A percentile compares a stretch with the other conserved stretches of the same genome.
phyloP scores from a whole-genome alignment of 2,888 invertebrate genomes.

The Latrodectus elegans region DNA sequence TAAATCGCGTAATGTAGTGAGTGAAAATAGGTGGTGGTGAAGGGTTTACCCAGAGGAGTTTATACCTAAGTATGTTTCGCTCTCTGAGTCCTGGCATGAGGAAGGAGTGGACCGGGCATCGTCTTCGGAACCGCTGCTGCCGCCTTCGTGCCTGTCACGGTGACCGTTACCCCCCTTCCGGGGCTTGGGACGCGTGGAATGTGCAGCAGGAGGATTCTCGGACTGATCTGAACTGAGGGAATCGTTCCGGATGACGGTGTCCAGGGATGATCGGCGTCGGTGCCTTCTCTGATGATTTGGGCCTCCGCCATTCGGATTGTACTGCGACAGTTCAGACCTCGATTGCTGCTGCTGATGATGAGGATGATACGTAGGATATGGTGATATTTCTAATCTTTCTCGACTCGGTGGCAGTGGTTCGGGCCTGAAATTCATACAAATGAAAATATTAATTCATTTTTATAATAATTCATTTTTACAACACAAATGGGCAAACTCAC shows the following conservation, averaged over 20 bases:
- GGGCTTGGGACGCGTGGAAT: conserved; percentile 17
- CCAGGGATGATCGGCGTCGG: conserved; percentile 42
- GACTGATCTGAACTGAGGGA: conserved; percentile 78
- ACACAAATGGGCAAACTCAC: too few relatives aligned
- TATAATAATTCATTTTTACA: too few relatives aligned
- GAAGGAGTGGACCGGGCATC: conserved; percentile 85
- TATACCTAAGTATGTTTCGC: conserved; percentile 76
- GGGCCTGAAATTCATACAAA: conserved; percentile 13
- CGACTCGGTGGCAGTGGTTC: conserved; percentile 29
- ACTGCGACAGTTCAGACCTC: too few relatives aligned
- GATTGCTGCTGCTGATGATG: too few relatives aligned
- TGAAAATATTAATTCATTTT: not conserved
- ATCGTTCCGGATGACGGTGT: conserved; percentile 75
- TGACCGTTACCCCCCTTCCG: conserved; percentile 20
- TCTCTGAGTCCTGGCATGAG: conserved; percentile 81
- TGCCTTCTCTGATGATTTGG: conserved; percentile 73
- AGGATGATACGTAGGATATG: not conserved
- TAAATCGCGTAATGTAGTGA: too few relatives aligned
- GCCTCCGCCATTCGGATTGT: conserved; percentile 5
- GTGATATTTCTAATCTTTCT: conserved; percentile 7
- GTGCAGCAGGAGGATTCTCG: conserved; percentile 75
- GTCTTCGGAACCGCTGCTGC: conserved; percentile 82
- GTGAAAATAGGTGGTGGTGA: too few relatives aligned
- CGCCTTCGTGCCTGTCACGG: conserved; percentile 23
- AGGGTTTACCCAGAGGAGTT: too few relatives aligned